Base-by-base conservation (phyloP, 2,113 vertebrate genomes). In the Narcine bancroftii region DNA sequence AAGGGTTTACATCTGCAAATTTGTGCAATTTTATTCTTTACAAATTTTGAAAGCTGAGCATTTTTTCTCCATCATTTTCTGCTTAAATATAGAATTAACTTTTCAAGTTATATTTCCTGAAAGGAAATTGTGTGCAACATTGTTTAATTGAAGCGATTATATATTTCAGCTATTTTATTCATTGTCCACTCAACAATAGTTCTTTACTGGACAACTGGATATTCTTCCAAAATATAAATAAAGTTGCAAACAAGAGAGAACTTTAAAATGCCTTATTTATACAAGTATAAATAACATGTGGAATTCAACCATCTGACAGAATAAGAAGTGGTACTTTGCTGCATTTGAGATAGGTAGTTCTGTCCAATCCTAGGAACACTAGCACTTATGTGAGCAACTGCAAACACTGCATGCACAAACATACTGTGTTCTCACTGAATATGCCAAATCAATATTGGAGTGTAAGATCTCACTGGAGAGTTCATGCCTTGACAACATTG, bases 141-240 rank as follows among this genome's bases (percentile, higher is more conserved):
- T 60, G 15, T 85, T 83, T 85, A 87, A 36, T 87, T 87, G n/a
- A 60, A 87, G 53, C n/a, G 29, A 50, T 81, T 29, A 81, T 33
- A 81, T 7, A 36, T n/a, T 87, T 60, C 7, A 60, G 53, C 21
- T 39, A 11, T 39, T 39, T 75, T 75, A 75, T 75, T 39, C 11
- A 75, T 75, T 87, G 13, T 83, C 50, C 79, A 83, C 7, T 15
- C 33, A 87, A 36, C 60, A 13, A 36, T 60, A 39, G 33, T 60
- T 87, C 81, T 21, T 87, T 63, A 63, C 15, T 87, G 6, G 53
- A n/a, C 81, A 87, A 36, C n/a, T 19, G 60, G 17, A 17, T 87
- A 63, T n/a, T 19, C 33, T 87, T 87, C 53, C 33, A 60, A 87
- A 21, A 87, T 63, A 36, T 60, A 81, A 87, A 36, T 5, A 13